A percentile compares a stretch with the other conserved stretches of the same genome.
phyloP scores from a whole-genome alignment of 2,888 invertebrate genomes.

The Lordiphosa andalusiaca region DNA sequence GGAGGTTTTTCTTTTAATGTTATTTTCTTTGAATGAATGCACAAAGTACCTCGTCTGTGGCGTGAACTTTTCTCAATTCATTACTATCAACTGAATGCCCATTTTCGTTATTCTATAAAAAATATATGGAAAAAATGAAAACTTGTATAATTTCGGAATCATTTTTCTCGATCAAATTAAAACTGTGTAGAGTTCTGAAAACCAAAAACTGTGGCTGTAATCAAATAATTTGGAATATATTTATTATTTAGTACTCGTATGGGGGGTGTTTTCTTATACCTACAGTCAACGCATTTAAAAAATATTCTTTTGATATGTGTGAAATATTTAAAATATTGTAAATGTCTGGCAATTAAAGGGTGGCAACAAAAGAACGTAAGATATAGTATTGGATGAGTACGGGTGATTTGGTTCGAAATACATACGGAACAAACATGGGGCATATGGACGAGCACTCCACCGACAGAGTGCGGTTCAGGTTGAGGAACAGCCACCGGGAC shows the following conservation, averaged over 20 bases:
- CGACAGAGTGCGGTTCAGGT: constrained; percentile 88
- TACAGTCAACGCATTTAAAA: constrained; percentile 57
- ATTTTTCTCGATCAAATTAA: constrained; percentile 29
- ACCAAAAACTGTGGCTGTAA: constrained; percentile 44
- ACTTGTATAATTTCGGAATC: constrained; percentile 58
- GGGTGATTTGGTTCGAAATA: constrained; percentile 53
- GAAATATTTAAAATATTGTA: constrained; percentile 35
- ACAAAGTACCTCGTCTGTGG: constrained; percentile 82
- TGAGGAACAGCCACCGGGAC: constrained; percentile 82
- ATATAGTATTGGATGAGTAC: constrained; percentile 20
- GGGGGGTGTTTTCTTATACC: constrained; percentile 56
- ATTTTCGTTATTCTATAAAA: constrained; percentile 81
- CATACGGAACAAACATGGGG: constrained; percentile 90
- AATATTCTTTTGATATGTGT: constrained; percentile 26
- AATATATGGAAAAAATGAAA: constrained; percentile 72
- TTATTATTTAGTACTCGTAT: constrained; percentile 32
- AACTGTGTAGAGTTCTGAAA: constrained; percentile 26
- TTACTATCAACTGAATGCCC: constrained; percentile 81
- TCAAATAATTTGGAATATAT: constrained; percentile 40
- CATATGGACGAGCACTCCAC: constrained; percentile 94
- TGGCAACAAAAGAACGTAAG: constrained; percentile 54
- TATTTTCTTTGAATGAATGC: constrained; percentile 67
- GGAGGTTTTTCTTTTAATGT: constrained; percentile 34
- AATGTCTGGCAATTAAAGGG: constrained; percentile 37
- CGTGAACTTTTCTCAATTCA: constrained; percentile 81